Conservation (phyloP, 1,140 invertebrate genomes). For the Leptinotarsa undecemlineata region DNA sequence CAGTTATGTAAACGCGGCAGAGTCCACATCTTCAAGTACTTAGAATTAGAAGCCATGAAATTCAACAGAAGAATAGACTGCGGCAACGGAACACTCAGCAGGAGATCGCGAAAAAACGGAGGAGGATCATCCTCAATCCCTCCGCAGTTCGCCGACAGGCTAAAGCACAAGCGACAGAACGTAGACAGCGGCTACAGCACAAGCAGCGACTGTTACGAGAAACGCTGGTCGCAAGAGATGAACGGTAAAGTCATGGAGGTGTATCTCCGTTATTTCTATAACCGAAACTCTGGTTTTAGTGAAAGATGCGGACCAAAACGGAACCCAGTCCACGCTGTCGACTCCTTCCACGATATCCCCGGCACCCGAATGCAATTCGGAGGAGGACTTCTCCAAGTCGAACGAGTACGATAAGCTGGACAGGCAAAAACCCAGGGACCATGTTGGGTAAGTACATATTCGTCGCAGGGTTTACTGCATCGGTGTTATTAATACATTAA, state of each 20-base stretch:
- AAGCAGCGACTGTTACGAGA: slow-evolving; percentile 77
- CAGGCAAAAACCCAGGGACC: slow-evolving; percentile 30
- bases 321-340: slow-evolving; percentile 60
- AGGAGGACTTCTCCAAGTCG: slow-evolving; percentile 56
- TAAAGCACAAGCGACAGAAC: slow-evolving; percentile 69
- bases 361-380: slow-evolving; percentile 58
- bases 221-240: slow-evolving; percentile 84
- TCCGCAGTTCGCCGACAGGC: slow-evolving; percentile 45
- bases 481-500: slow-evolving; percentile 6
- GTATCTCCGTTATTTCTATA: slow-evolving; percentile 49
- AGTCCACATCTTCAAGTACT: slow-evolving; percentile 92
- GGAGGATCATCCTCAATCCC: slow-evolving; percentile 45
- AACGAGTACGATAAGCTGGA: slow-evolving; percentile 31
- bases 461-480: background rate
- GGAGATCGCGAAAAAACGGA: slow-evolving; percentile 45
- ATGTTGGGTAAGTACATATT: slow-evolving; percentile 34
- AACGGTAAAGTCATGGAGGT: slow-evolving; percentile 56
- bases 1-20: slow-evolving; percentile 88
- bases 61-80: slow-evolving; percentile 59
- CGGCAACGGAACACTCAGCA: slow-evolving; percentile 53
- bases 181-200: slow-evolving; percentile 90
- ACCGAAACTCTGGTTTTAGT: slow-evolving; percentile 49
- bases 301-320: slow-evolving; percentile 55
- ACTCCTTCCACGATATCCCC: slow-evolving; percentile 67
- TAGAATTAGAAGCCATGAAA: slow-evolving; percentile 84